Percentiles rank a stretch among this genome's conserved stretches.
These are phyloP conservation scores for Sympetrum striolatum DNA, from an alignment of 2,888 invertebrate species.

Conservation along the genomic window DNA sequence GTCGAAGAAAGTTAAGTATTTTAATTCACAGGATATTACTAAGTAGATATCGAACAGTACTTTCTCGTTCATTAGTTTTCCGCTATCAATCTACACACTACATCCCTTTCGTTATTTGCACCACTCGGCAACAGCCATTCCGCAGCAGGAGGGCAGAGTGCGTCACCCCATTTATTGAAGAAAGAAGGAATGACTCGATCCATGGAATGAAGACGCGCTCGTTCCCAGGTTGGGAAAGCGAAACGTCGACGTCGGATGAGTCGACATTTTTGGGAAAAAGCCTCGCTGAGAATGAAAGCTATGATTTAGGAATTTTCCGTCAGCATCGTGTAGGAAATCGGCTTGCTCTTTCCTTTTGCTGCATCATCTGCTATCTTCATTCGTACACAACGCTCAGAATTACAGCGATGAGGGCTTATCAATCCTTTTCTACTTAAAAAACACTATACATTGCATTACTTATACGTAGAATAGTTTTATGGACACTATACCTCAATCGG, in stretches of 20 bases:
- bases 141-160: background rate
- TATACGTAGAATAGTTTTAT: too few species aligned
- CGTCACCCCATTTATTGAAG: background rate
- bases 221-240: background rate
- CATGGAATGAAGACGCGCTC: too few species aligned
- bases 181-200: background rate
- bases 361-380: too few species aligned
- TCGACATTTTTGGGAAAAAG: background rate
- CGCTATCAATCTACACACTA: background rate
- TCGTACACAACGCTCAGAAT: too few species aligned
- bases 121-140: background rate
- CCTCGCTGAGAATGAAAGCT: background rate
- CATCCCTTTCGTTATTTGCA: background rate
- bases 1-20: too few species aligned
- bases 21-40: too few species aligned
- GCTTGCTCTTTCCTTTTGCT: too few species aligned
- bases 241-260: constrained; percentile 18
- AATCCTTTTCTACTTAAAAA: too few species aligned
- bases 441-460: too few species aligned
- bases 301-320: background rate
- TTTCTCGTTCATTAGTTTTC: background rate
- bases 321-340: background rate
- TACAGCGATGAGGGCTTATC: too few species aligned
- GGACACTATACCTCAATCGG: too few species aligned
- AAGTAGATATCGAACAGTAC: too few species aligned